Evolutionary conservation across 2,888 invertebrate species (phyloP).

Genomic region (Ephialtes manifestator): DNA sequence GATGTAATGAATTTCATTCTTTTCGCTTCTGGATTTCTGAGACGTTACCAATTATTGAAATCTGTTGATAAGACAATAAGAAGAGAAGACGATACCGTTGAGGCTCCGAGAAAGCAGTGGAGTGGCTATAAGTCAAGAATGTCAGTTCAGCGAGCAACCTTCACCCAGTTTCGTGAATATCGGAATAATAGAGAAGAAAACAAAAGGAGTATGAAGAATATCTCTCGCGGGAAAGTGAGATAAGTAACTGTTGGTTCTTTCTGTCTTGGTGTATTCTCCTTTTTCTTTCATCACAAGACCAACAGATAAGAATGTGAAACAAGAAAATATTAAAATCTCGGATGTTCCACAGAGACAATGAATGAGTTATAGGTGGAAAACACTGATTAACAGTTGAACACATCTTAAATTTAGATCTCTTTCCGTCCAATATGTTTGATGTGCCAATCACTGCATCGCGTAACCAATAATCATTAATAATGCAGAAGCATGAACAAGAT

Average conservation of each 20-base stretch:
- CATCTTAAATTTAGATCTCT: not conserved
- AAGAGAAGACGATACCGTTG: not conserved
- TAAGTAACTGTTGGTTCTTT: conserved; percentile 18
- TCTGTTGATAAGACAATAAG: conserved; percentile 35
- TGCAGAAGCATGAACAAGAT: not conserved
- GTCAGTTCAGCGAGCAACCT: conserved; percentile 29
- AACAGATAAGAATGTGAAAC: conserved; percentile 3
- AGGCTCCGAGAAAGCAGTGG: not conserved
- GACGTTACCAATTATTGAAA: not conserved
- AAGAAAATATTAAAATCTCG: not conserved
- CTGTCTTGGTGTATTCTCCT: not conserved
- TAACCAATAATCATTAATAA: not conserved
- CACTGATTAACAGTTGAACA: not conserved
- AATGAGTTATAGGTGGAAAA: not conserved
- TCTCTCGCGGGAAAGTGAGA: conserved; percentile 11
- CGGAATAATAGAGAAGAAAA: conserved; percentile 51
- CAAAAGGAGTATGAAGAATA: conserved; percentile 8
- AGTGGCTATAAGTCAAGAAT: not conserved
- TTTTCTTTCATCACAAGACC: conserved; percentile 9
- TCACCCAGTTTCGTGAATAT: conserved; percentile 53
- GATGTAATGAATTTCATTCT: not conserved
- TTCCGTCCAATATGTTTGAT: not conserved
- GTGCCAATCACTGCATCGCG: not conserved
- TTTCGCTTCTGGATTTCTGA: not conserved
- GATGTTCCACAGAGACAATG: not conserved